Evolutionary conservation across 2,113 vertebrate genomes (phyloP).

Genomic region (Orientallactaga bullata): DNA sequence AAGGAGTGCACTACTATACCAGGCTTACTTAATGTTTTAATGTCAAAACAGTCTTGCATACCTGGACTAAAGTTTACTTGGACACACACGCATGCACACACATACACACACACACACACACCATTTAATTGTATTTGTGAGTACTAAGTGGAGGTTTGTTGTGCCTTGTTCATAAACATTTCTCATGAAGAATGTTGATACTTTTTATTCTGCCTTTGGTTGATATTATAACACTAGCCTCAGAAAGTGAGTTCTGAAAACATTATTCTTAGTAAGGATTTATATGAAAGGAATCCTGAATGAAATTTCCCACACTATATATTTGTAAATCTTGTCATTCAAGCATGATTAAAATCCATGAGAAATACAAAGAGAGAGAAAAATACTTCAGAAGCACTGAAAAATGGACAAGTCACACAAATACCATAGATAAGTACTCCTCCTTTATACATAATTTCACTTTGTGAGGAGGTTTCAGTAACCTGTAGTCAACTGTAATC

Average conservation of each 20-base stretch:
- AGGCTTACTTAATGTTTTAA: neutral
- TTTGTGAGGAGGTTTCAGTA: neutral
- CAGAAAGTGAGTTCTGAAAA: slow-evolving; percentile 19
- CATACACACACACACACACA: neutral
- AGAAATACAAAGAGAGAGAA: neutral
- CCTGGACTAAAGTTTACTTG: neutral
- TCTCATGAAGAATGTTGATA: neutral
- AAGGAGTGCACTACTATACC: too few relatives aligned
- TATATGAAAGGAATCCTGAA: slow-evolving; percentile 12
- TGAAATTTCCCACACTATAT: neutral
- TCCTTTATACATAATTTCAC: neutral
- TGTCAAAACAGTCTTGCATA: neutral
- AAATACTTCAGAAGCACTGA: neutral
- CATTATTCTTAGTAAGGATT: neutral
- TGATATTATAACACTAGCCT: neutral
- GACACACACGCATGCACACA: too few relatives aligned
- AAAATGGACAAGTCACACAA: neutral
- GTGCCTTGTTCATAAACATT: neutral
- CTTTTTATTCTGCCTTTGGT: neutral
- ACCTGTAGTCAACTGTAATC: neutral
- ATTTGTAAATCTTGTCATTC: neutral
- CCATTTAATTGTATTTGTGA: neutral
- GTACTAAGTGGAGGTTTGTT: neutral
- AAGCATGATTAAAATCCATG: slow-evolving; percentile 6
- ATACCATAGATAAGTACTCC: too few relatives aligned